These are phyloP conservation scores for Enteromius radiatus DNA, from an alignment of 2,797 vertebrate genomes.

Conservation along the genomic window DNA sequence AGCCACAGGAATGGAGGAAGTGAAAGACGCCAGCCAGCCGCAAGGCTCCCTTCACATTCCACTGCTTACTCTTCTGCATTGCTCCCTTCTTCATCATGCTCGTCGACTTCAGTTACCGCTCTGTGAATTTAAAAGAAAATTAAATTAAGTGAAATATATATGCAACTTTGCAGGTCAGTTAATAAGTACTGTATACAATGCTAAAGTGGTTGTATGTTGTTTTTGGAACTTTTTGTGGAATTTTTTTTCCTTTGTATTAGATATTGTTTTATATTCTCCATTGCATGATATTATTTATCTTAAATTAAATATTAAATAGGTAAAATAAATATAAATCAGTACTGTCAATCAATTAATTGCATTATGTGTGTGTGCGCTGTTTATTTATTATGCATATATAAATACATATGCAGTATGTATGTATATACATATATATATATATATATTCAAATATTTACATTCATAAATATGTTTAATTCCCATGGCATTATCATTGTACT, in stretches of 20 bases:
- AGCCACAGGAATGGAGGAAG: conserved; percentile 78
- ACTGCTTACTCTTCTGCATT: conserved; percentile 81
- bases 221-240: not conserved
- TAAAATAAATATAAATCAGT: not conserved
- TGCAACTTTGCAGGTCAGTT: not conserved
- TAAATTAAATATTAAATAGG: not conserved
- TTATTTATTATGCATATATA: no score
- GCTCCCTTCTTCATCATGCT: conserved; percentile 13
- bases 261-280: not conserved
- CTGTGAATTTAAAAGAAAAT: not conserved
- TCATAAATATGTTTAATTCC: not conserved
- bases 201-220: not conserved
- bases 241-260: not conserved
- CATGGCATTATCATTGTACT: not conserved
- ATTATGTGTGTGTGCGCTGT: no score
- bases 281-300: not conserved
- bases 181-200: not conserved
- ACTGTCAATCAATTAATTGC: no score
- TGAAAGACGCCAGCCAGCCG: conserved; percentile 79
- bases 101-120: not conserved
- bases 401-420: no score
- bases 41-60: conserved; percentile 81
- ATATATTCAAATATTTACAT: no score
- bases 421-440: no score
- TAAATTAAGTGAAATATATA: not conserved